Evolutionary conservation across 2,113 vertebrate genomes (phyloP).

Genomic region (Climacteris rufus): DNA sequence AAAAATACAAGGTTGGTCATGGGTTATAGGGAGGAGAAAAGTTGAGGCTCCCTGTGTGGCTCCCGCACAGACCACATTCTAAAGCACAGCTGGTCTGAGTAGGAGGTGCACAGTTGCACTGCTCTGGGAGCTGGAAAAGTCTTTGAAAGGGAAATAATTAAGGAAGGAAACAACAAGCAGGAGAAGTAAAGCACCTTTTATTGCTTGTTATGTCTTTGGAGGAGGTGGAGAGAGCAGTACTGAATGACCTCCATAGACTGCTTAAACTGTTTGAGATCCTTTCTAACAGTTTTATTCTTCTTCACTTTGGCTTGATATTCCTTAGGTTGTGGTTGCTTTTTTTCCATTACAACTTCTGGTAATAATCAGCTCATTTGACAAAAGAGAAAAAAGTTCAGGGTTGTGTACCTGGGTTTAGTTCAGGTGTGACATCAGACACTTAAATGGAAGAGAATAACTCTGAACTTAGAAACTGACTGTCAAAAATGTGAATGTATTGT

Average conservation of each 20-base stretch:
- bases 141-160: background rate
- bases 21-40: background rate
- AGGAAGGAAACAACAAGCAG: background rate
- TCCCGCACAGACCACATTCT: background rate
- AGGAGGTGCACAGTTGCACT: background rate
- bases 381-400: background rate
- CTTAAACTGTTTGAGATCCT: background rate
- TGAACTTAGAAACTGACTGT: background rate
- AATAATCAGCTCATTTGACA: background rate
- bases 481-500: background rate
- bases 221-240: background rate
- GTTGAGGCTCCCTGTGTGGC: accelerated
- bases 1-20: background rate
- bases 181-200: background rate
- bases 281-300: background rate
- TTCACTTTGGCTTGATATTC: background rate
- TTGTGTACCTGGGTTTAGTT: background rate
- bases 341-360: background rate
- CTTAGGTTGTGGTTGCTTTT: background rate
- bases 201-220: background rate
- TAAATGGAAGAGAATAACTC: background rate
- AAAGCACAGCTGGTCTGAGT: background rate
- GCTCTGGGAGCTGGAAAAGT: background rate
- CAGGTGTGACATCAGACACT: background rate
- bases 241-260: background rate